These are phyloP conservation scores for Drosophila mulleri DNA, from an alignment of 2,888 invertebrate species.

Conservation along the genomic window DNA sequence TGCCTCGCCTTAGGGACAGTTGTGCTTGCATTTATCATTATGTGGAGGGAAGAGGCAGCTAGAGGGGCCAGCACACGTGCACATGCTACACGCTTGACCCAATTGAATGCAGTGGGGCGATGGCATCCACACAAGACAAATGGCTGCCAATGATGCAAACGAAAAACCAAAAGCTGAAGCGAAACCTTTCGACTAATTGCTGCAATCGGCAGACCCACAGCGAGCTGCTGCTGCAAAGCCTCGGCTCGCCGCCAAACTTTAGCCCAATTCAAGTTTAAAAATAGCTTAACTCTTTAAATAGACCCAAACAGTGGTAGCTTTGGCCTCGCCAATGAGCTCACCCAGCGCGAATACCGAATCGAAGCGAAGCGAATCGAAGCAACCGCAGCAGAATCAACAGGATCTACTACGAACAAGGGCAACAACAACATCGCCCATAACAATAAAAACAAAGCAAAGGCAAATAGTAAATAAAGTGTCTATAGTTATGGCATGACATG, in stretches of 20 bases:
- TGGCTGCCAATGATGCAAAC: constrained; percentile 65
- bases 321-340: constrained; percentile 43
- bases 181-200: constrained; percentile 64
- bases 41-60: background rate
- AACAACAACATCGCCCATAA: background rate
- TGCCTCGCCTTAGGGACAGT: constrained; percentile 12
- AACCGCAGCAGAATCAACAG: constrained; percentile 36
- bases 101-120: constrained; percentile 34
- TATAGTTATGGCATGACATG: background rate
- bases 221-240: background rate
- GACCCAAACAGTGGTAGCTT: constrained; percentile 25
- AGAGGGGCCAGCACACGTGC: constrained; percentile 27
- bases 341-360: constrained; percentile 15
- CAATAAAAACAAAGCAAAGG: constrained; percentile 7
- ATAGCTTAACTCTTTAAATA: constrained; percentile 44
- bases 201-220: constrained; percentile 43
- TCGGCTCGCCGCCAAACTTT: background rate
- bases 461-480: constrained; percentile 18
- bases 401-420: constrained; percentile 15
- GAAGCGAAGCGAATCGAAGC: background rate
- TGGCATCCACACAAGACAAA: constrained; percentile 56
- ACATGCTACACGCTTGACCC: constrained; percentile 63
- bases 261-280: constrained; percentile 26
- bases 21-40: constrained; percentile 30
- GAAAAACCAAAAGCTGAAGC: constrained; percentile 30